Percentiles rank a stretch among this genome's conserved stretches.
Evolutionary conservation across 1,140 invertebrate genomes (phyloP).

Genomic region (Lepidurus apus): DNA sequence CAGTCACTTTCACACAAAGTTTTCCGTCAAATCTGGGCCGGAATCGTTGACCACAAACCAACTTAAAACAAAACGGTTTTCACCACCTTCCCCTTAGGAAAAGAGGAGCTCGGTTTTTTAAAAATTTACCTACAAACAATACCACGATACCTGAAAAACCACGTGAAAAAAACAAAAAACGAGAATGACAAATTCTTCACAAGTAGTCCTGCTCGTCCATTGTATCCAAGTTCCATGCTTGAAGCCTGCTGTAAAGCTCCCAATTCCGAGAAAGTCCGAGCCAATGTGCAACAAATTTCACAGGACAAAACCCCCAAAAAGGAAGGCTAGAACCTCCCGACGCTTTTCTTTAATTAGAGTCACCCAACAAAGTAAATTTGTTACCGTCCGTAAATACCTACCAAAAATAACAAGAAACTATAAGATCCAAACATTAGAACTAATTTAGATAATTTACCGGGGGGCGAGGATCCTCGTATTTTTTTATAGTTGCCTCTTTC

Average conservation of each 20-base stretch:
- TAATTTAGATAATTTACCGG: not conserved
- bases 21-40: not conserved
- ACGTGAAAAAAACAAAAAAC: conserved; percentile 4
- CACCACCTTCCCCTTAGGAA: not conserved
- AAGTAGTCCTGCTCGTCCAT: conserved; percentile 6
- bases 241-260: not conserved
- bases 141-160: conserved; percentile 21
- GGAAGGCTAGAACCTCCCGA: not conserved
- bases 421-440: not conserved
- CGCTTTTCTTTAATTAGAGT: not conserved
- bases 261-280: not conserved
- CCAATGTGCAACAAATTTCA: conserved; percentile 19
- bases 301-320: conserved; percentile 17
- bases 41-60: conserved; percentile 1
- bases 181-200: not conserved
- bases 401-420: not conserved
- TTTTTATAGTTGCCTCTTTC: not conserved
- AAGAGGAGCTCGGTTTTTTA: not conserved
- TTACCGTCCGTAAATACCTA: conserved; percentile 10
- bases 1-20: not conserved
- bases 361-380: conserved; percentile 2
- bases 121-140: conserved; percentile 15
- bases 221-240: not conserved
- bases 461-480: conserved; percentile 9
- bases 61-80: not conserved